Base-by-base conservation (phyloP, 1,140 invertebrate genomes). In the Muscidifurax raptorellus region DNA sequence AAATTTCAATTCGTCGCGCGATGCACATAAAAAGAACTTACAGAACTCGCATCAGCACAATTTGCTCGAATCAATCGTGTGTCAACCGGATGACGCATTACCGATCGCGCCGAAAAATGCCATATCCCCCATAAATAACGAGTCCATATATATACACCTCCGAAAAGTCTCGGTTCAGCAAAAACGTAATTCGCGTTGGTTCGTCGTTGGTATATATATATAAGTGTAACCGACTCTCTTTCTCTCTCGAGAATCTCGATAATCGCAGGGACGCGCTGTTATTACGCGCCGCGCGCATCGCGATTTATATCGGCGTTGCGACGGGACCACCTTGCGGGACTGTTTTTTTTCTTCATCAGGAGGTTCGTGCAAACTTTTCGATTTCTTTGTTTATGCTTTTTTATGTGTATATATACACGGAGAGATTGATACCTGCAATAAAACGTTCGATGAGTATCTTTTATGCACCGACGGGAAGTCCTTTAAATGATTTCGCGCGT, bases 301-400 rank as follows among this genome's bases (percentile, higher is more conserved):
- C 66, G 66, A 69, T 69, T 69, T 69, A 69, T 28, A 28, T n/a
- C 66, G 66, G 25, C 22, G 64, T 10, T 67, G 7, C 18, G n/a
- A 40, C 67, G 30, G 18, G 69, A 22, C 71, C 32, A 40, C 71
- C 71, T 32, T 40, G 71, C 71, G 71, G 71, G 28, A 74, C 32
- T n/a, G 0, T 74, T 40, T 30, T 12, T 69, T 69, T 30, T 69
- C 1, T 1, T 2, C 4, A 15, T 59, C 15, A n/a, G n/a, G 18
- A 22, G 52, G 22, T 22, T 22, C 52, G 22, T 59, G 52, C 22
- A 59, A 59, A n/a, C 15, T 59, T 69, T 69, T 69, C 28, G 15
- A 28, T 12, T 69, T 69, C 25, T 69, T 69, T 69, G n/a, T 40
- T 40, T 40, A 40, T 40, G 36, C 7, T 12, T 40, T 9, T 40